These are phyloP conservation scores for Nomada lathburiana DNA, from an alignment of 2,888 invertebrate genomes.

Conservation along the genomic window DNA sequence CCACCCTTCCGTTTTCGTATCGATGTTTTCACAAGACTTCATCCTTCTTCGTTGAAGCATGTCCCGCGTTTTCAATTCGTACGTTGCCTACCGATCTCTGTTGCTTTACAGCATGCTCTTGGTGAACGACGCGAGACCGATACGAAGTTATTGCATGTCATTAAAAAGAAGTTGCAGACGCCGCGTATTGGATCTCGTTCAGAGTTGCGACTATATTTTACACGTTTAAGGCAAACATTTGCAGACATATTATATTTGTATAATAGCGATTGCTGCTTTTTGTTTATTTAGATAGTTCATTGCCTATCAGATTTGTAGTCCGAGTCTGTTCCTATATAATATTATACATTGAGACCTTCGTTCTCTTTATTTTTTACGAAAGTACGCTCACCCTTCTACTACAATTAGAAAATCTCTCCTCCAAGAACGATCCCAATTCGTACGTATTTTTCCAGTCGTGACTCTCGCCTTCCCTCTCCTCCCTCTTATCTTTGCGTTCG, in stretches of 20 bases:
- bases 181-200: too few species aligned
- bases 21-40: slow-evolving; percentile 44
- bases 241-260: background rate
- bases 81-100: background rate
- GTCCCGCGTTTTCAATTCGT: slow-evolving; percentile 46
- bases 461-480: too few species aligned
- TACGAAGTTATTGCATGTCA: background rate
- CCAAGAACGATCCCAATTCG: background rate
- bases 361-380: too few species aligned
- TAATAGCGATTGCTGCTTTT: too few species aligned
- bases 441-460: background rate
- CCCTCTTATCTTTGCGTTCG: background rate
- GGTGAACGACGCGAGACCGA: background rate
- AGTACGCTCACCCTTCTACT: background rate
- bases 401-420: background rate
- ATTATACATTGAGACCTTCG: too few species aligned
- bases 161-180: background rate
- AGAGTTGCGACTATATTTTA: background rate
- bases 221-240: background rate
- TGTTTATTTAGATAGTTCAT: background rate
- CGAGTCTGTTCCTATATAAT: too few species aligned
- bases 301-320: background rate
- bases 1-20: background rate
- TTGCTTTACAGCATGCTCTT: background rate
- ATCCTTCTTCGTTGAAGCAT: slow-evolving; percentile 53